Conservation (phyloP, 1,140 invertebrate genomes). For the Planococcus citri region DNA sequence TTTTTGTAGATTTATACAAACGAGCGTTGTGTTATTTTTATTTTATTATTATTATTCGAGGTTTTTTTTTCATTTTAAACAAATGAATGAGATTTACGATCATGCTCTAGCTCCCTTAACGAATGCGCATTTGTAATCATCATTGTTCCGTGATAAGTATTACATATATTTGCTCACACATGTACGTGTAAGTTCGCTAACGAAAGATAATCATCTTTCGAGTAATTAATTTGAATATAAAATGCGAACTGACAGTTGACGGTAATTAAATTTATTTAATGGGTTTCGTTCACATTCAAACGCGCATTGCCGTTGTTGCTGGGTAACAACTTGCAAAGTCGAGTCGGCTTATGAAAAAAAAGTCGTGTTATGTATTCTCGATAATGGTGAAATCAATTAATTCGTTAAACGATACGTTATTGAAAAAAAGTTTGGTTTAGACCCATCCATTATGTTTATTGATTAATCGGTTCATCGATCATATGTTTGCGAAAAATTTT, state of each 20-base stretch:
- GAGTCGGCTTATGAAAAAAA: conserved; percentile 10
- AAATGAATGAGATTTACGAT: conserved; percentile 8
- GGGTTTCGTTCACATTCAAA: conserved; percentile 17
- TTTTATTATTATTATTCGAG: neutral
- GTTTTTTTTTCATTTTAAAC: neutral
- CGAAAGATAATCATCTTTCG: conserved; percentile 2
- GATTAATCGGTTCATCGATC: no score
- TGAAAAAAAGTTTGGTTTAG: no score
- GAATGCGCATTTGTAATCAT: conserved; percentile 16
- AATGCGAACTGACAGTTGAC: neutral
- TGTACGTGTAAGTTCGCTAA: conserved; percentile 8
- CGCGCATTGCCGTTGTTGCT: conserved; percentile 14
- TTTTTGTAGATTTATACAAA: neutral
- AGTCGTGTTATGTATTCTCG: no score
- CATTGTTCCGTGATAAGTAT: conserved; percentile 17
- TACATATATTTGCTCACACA: conserved; percentile 20
- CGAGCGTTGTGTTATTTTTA: neutral
- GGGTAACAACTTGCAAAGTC: conserved; percentile 16
- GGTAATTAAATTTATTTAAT: conserved; percentile 17
- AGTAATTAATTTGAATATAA: conserved; percentile 16
- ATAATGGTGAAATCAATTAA: no score
- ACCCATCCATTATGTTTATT: no score
- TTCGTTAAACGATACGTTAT: no score
- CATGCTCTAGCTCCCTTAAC: neutral
- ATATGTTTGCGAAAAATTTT: no score